phyloP scores from a whole-genome alignment of 2,888 invertebrate species.

The Spodoptera littoralis region DNA sequence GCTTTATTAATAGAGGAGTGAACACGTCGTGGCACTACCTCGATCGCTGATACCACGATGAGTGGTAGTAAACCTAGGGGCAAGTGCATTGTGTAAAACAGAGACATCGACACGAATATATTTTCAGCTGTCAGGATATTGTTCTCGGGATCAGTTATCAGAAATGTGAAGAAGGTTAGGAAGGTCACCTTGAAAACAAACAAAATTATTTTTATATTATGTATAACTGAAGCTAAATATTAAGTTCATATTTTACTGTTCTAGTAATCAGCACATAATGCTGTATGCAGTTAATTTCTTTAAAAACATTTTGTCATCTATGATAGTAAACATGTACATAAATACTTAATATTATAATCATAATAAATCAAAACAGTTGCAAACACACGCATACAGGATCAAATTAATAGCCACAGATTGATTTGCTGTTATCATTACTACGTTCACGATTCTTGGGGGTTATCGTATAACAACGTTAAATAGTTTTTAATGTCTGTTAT shows the following conservation, averaged over 20 bases:
- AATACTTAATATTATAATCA: too few relatives aligned
- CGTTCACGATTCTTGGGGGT: constrained; percentile 7
- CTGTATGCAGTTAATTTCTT: too few relatives aligned
- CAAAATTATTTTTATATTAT: constrained; percentile 42
- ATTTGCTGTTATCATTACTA: background rate
- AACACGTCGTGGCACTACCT: constrained; percentile 89
- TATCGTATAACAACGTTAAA: constrained; percentile 11
- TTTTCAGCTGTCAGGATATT: constrained; percentile 94
- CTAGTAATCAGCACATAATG: too few relatives aligned
- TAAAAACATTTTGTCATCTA: too few relatives aligned
- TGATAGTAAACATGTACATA: too few relatives aligned
- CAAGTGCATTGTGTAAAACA: constrained; percentile 96
- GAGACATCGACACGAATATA: constrained; percentile 95
- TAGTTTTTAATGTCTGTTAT: constrained; percentile 19
- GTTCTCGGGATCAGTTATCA: constrained; percentile 90
- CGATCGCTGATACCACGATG: constrained; percentile 92
- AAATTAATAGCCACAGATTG: too few relatives aligned
- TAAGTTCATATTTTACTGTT: too few relatives aligned
- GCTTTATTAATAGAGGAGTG: constrained; percentile 46
- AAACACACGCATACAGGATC: too few relatives aligned
- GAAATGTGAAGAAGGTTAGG: constrained; percentile 95
- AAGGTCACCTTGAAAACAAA: constrained; percentile 92
- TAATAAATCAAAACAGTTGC: too few relatives aligned
- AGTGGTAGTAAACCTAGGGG: constrained; percentile 95
- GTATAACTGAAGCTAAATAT: too few relatives aligned